A percentile compares a stretch with the other conserved stretches of the same genome.
Evolutionary conservation across 2,888 invertebrate genomes (phyloP).

Genomic region (Parnassius orleans): DNA sequence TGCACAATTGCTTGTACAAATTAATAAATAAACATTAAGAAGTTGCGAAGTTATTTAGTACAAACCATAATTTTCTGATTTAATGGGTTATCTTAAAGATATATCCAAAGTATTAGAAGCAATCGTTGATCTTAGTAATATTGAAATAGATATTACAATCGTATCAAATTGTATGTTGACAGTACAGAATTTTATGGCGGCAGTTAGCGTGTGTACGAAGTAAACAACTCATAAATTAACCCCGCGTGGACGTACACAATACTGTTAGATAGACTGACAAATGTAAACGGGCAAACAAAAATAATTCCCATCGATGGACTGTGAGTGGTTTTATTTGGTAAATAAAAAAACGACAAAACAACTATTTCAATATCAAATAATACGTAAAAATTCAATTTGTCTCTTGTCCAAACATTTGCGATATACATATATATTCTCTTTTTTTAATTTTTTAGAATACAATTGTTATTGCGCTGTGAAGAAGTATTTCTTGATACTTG

Average conservation of each 20-base stretch:
- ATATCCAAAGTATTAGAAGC: neutral
- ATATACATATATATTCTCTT: too few relatives aligned
- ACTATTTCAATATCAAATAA: too few relatives aligned
- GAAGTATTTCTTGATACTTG: too few relatives aligned
- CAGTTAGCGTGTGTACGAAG: constrained; percentile 41
- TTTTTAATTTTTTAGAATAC: too few relatives aligned
- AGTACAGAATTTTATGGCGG: constrained; percentile 48
- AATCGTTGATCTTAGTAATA: constrained; percentile 3
- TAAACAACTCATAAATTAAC: constrained; percentile 68
- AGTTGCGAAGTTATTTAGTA: too few relatives aligned
- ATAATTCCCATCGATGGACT: constrained; percentile 18
- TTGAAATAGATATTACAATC: constrained; percentile 7
- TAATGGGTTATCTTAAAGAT: neutral
- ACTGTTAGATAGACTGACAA: constrained; percentile 44
- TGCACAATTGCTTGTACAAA: too few relatives aligned
- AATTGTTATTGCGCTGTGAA: too few relatives aligned
- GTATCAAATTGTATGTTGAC: constrained; percentile 21
- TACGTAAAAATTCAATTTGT: too few relatives aligned
- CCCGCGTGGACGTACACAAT: constrained; percentile 34
- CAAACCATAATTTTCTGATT: neutral
- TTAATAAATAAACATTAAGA: too few relatives aligned
- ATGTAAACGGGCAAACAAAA: constrained; percentile 48
- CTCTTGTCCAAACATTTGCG: too few relatives aligned
- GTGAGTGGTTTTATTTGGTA: constrained; percentile 11
- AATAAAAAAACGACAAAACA: neutral